Conservation (phyloP, 1,140 invertebrate species). For the Philotrypesis tridentata region DNA sequence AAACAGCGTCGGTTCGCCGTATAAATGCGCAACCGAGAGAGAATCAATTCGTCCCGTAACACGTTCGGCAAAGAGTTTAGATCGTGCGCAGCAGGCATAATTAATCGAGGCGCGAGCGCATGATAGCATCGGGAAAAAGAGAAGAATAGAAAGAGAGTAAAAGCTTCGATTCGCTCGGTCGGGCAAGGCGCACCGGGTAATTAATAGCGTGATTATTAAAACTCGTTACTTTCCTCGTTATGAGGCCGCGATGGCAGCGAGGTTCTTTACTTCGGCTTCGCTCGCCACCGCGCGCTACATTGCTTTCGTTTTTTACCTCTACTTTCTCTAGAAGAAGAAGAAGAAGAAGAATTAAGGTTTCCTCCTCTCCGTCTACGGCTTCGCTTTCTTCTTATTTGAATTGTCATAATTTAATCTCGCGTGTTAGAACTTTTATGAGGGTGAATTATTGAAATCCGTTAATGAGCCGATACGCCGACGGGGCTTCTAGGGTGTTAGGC, state of each 20-base stretch:
- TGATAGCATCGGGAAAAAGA: neutral
- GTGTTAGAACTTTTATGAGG: conserved; percentile 5
- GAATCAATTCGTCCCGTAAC: neutral
- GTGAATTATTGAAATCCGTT: conserved; percentile 9
- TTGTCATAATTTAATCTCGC: conserved; percentile 22
- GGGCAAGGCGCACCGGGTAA: conserved; percentile 46
- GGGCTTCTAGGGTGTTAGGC: neutral
- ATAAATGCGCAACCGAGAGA: neutral
- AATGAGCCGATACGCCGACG: neutral
- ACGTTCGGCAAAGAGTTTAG: conserved; percentile 12
- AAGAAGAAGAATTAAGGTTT: conserved; percentile 34
- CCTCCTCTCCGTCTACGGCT: neutral
- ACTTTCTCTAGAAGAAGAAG: conserved; percentile 6
- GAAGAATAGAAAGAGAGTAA: conserved; percentile 1
- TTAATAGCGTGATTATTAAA: conserved; percentile 61
- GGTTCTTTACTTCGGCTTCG: conserved; percentile 23
- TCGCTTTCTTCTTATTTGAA: conserved; percentile 29
- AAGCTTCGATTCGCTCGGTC: conserved; percentile 33
- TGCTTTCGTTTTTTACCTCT: conserved; percentile 19
- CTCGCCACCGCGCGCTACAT: neutral
- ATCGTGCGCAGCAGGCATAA: conserved; percentile 18
- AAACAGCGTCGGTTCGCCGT: neutral
- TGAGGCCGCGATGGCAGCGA: conserved; percentile 27
- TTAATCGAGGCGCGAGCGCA: conserved; percentile 7
- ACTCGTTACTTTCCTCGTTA: conserved; percentile 50